Base-by-base conservation (phyloP, 2,888 invertebrate species). In the Rhabditophanes sp. region DNA sequence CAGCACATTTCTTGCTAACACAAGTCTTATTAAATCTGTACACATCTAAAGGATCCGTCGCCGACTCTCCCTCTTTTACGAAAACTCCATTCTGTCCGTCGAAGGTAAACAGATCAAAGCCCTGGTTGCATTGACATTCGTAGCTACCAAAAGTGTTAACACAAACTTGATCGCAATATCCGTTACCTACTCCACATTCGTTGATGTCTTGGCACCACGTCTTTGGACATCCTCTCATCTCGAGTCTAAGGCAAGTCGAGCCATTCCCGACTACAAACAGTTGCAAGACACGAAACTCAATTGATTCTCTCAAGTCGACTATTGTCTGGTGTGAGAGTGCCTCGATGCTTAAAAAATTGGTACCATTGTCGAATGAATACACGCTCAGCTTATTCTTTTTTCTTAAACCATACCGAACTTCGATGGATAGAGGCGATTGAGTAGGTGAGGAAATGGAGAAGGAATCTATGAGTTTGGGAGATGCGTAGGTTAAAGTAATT, bases 51-150 rank as follows among this genome's bases (percentile, higher is more conserved):
- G 78, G 75, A 63, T 90, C 88, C 0, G 83, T 84, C 56, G 85
- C 82, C 39, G 81, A 74, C 42, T 78, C 74, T 4, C 93, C 90
- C 33, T 76, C 78, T 71, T 93, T 90, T 0, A 90, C 75, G 30
- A 71, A 61, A 60, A 78, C 84, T 9, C 84, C 85, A 41, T 85
- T 82, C 0, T 87, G 88, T 5, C 87, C 87, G 60, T 88, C 83
- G 9, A 74, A 68, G 3, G 57, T 75, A 67, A 83, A 87, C 9
- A 93, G 71, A 61, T 87, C 84, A 61, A 77, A 90, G 7, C 93
- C 93, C 25, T 81, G 76, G 59, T 82, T 82, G 63, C 90, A 90
- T 42, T 76, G 75, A 58, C 88, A 90, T 1, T 79, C 76, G 20
- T 38, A 25, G n/a, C n/a, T n/a, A n/a, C n/a, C 88, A 22, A 49